These are phyloP conservation scores for Drosophila barbarae DNA, from an alignment of 2,888 invertebrate species.

Conservation along the genomic window DNA sequence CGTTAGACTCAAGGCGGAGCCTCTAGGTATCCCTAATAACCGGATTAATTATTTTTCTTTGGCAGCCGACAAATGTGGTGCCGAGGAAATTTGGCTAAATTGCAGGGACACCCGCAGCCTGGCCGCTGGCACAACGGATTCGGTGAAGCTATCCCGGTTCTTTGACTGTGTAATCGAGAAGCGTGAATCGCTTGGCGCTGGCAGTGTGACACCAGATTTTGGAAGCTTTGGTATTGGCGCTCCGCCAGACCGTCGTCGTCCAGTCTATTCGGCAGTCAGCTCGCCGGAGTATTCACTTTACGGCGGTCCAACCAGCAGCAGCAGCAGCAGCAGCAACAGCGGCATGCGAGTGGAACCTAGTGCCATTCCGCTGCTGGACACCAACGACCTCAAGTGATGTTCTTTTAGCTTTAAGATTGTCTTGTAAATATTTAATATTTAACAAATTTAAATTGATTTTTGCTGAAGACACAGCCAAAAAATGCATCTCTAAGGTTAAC, in stretches of 20 bases:
- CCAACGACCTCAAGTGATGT: constrained; percentile 52
- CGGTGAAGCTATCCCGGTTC: constrained; percentile 95
- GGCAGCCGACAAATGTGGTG: constrained; percentile 93
- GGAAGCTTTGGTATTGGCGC: constrained; percentile 6
- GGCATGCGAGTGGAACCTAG: constrained; percentile 1
- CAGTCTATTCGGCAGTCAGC: constrained; percentile 4
- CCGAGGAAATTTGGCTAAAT: constrained; percentile 95
- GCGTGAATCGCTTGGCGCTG: constrained; percentile 54
- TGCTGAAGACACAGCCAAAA: neutral
- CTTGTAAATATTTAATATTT: neutral
- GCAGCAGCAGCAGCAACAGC: constrained; percentile 10
- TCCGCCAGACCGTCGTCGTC: constrained; percentile 50
- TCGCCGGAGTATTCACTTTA: constrained; percentile 30
- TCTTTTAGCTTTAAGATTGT: neutral
- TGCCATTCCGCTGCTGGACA: constrained; percentile 54
- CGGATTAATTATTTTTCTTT: neutral
- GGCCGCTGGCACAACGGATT: constrained; percentile 96
- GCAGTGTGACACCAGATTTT: constrained; percentile 9
- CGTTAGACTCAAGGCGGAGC: neutral
- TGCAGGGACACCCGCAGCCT: constrained; percentile 87
- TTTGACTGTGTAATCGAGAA: constrained; percentile 89
- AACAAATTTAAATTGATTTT: neutral
- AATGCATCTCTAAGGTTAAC: too few relatives aligned
- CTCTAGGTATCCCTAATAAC: neutral
- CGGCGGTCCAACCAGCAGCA: constrained; percentile 8